Evolutionary conservation across 1,140 invertebrate genomes (phyloP).

Genomic region (Papilio machaon): DNA sequence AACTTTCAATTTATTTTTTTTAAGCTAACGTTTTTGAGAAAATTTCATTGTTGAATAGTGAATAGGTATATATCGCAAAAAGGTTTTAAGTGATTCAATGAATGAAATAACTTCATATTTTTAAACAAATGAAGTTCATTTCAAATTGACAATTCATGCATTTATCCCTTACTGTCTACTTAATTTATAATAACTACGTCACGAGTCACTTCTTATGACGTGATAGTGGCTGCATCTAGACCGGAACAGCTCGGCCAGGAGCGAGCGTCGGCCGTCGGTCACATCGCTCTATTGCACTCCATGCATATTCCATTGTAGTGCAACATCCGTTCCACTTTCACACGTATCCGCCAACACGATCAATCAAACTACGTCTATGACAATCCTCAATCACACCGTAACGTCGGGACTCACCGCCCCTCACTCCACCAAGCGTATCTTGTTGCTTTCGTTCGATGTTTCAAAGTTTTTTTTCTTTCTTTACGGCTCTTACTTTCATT

Average conservation of each 20-base stretch:
- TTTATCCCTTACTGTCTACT: no score
- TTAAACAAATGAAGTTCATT: no score
- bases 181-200: conserved; percentile 2
- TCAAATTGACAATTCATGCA: no score
- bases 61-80: no score
- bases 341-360: conserved; percentile 44
- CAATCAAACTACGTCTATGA: conserved; percentile 41
- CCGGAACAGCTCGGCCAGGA: conserved; percentile 61
- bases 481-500: conserved; percentile 24
- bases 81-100: no score
- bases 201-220: neutral
- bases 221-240: conserved; percentile 48
- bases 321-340: conserved; percentile 75
- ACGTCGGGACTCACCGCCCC: neutral
- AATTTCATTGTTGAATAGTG: no score
- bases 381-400: conserved; percentile 16
- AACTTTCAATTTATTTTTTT: no score
- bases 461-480: conserved; percentile 19
- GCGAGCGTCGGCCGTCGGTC: conserved; percentile 53
- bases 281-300: conserved; percentile 66
- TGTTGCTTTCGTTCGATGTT: conserved; percentile 1
- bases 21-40: no score
- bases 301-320: conserved; percentile 72
- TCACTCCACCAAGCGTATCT: neutral
- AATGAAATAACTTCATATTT: no score